Evolutionary conservation across 2,888 invertebrate genomes (phyloP).

Genomic region (Lypha dubia): DNA sequence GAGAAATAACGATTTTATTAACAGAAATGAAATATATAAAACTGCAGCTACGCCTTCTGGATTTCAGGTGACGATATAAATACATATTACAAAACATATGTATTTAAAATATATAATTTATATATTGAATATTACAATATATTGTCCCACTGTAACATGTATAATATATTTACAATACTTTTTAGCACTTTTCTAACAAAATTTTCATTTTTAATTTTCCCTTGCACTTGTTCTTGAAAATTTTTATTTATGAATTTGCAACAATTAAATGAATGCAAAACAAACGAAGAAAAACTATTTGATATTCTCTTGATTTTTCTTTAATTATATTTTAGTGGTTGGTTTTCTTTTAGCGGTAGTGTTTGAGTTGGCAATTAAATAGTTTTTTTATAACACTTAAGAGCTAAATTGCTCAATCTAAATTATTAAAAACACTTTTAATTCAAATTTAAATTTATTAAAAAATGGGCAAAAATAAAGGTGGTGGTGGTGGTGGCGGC

Average conservation of each 20-base stretch:
- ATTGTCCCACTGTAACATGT: not conserved
- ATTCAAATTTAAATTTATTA: constrained; percentile 32
- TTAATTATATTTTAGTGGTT: constrained; percentile 71
- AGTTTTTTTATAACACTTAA: too few species aligned
- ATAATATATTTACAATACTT: constrained; percentile 14
- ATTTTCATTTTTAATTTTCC: constrained; percentile 51
- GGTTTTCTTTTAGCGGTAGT: constrained; percentile 58
- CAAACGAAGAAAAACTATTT: constrained; percentile 6
- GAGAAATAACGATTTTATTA: too few species aligned
- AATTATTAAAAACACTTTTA: constrained; percentile 11
- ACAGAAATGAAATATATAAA: too few species aligned
- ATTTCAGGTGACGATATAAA: too few species aligned
- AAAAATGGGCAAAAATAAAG: constrained; percentile 81
- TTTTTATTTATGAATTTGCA: constrained; percentile 65
- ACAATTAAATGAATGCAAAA: constrained; percentile 27
- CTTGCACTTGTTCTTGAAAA: constrained; percentile 72
- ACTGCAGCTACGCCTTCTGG: too few species aligned
- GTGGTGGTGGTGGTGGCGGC: constrained; percentile 75
- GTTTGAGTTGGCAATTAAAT: constrained; percentile 30
- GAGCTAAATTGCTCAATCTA: too few species aligned
- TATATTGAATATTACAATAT: not conserved
- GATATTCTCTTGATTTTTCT: not conserved
- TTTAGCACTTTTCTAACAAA: constrained; percentile 40
- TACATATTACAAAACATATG: too few species aligned
- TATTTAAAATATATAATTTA: not conserved